Conservation (phyloP, 2,888 invertebrate genomes). For the Cheilosia vulpina region DNA sequence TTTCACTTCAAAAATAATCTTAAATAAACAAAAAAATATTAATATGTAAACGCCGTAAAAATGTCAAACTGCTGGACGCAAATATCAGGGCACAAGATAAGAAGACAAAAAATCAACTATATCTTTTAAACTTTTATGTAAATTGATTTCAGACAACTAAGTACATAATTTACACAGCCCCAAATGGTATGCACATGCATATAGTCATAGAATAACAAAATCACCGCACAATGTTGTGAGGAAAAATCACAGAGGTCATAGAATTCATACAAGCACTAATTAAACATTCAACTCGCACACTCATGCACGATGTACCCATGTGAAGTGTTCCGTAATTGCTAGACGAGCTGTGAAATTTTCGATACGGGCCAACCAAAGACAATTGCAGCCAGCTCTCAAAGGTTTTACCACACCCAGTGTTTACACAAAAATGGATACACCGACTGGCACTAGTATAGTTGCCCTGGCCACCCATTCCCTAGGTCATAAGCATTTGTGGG, state of each 20-base stretch:
- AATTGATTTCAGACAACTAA: too few relatives aligned
- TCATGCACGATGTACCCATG: neutral
- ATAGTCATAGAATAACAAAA: neutral
- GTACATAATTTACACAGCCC: too few relatives aligned
- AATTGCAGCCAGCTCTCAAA: conserved; percentile 65
- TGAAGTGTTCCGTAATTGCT: conserved; percentile 66
- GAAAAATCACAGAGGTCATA: conserved; percentile 1
- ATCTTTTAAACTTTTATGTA: too few relatives aligned
- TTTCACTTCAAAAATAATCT: too few relatives aligned
- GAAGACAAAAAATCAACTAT: too few relatives aligned
- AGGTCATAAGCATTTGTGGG: conserved; percentile 73
- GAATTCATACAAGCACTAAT: conserved; percentile 32
- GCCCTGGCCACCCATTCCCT: conserved; percentile 46
- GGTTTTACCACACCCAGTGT: conserved; percentile 58
- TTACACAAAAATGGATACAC: conserved; percentile 74
- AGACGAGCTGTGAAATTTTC: conserved; percentile 75
- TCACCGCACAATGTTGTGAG: neutral
- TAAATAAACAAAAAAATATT: too few relatives aligned
- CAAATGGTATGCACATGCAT: too few relatives aligned
- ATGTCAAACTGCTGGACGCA: too few relatives aligned
- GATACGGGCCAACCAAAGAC: conserved; percentile 71
- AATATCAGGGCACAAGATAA: too few relatives aligned
- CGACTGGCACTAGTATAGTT: conserved; percentile 35
- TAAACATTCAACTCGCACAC: conserved; percentile 56
- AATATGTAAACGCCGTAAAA: too few relatives aligned